phyloP scores from a whole-genome alignment of 1,140 invertebrate genomes.

The Phenacoccus solenopsis region DNA sequence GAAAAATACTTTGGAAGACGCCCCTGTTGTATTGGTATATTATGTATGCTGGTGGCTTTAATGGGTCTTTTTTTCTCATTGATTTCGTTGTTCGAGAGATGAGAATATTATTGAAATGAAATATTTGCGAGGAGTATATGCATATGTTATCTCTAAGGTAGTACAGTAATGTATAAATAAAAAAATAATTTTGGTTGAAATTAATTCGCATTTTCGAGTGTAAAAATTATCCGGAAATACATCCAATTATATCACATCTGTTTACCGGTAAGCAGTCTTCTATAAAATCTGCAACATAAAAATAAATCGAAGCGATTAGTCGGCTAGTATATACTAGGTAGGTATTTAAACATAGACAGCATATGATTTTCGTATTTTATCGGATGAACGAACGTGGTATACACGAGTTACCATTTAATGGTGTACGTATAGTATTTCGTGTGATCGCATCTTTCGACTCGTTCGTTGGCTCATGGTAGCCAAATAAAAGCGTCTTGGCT shows the following conservation, averaged over 20 bases:
- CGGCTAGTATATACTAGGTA: no score
- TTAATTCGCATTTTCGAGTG: background rate
- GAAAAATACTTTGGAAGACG: constrained; percentile 1
- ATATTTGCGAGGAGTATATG: background rate
- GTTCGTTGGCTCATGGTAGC: no score
- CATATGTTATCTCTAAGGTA: background rate
- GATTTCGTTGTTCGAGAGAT: no score
- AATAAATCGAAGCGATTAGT: background rate
- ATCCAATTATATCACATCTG: constrained; percentile 2
- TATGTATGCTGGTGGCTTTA: background rate
- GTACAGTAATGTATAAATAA: background rate
- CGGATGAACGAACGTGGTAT: no score
- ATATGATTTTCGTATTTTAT: no score
- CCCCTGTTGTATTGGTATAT: background rate
- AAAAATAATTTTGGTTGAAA: background rate
- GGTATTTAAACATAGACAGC: no score
- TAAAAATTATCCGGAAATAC: background rate
- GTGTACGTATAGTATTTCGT: no score
- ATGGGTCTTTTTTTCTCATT: background rate
- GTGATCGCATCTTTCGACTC: no score
- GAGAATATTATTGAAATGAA: background rate
- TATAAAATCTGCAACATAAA: background rate
- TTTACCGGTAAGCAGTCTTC: background rate
- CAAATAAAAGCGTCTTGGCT: no score
- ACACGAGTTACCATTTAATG: no score